These are phyloP conservation scores for Rhinogobius similis DNA, from an alignment of 2,113 vertebrate genomes.

Conservation along the genomic window DNA sequence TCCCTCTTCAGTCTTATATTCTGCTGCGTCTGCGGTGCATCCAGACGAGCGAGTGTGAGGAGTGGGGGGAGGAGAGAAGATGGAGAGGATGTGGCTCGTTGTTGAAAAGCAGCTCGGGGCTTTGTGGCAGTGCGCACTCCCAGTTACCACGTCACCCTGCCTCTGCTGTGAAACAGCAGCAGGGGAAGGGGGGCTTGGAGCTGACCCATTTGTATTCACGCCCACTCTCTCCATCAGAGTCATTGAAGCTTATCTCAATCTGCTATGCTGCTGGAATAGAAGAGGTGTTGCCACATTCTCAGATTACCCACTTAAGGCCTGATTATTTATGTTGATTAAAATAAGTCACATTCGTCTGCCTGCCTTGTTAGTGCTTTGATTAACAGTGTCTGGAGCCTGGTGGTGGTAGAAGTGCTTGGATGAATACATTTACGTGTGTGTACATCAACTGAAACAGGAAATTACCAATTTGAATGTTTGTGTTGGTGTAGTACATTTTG, in stretches of 20 bases:
- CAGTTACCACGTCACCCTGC: slow-evolving; percentile 47
- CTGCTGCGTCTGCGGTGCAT: slow-evolving; percentile 20
- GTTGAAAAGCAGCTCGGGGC: slow-evolving; percentile 41
- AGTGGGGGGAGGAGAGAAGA: slow-evolving; percentile 40
- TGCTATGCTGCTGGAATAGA: slow-evolving; percentile 17
- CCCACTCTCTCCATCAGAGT: slow-evolving; percentile 47
- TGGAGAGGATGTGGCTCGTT: slow-evolving; percentile 22
- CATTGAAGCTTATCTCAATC: slow-evolving; percentile 39
- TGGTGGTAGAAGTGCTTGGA: background rate
- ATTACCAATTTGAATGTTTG: too few relatives aligned
- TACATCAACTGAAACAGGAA: background rate
- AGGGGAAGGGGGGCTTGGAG: slow-evolving; percentile 28
- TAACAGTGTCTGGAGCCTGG: background rate
- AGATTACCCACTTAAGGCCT: background rate
- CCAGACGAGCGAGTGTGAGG: background rate
- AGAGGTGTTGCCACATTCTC: background rate
- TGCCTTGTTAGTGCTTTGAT: background rate
- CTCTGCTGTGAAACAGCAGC: slow-evolving; percentile 38
- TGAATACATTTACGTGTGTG: background rate
- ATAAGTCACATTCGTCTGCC: background rate
- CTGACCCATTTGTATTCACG: slow-evolving; percentile 72
- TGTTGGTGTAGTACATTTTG: background rate
- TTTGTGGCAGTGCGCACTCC: slow-evolving; percentile 43
- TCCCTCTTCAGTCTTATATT: slow-evolving; percentile 5
- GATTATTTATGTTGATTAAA: background rate